These are phyloP conservation scores for Craseonycteris thonglongyai DNA, from an alignment of 2,113 vertebrate species.

Conservation along the genomic window DNA sequence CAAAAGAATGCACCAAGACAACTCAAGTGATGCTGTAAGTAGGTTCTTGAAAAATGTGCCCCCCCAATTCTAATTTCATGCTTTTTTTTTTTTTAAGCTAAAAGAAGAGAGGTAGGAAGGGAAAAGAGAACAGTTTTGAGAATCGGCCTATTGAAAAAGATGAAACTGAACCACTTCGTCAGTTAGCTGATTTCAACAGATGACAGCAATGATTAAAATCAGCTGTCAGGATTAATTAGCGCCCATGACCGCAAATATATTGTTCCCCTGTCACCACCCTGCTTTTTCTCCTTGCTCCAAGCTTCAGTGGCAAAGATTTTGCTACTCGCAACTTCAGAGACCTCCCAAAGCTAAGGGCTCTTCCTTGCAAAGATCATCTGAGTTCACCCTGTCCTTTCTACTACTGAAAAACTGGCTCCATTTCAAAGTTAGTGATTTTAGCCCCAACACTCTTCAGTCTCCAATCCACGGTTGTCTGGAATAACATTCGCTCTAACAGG, in stretches of 20 bases:
- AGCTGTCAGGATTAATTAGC: slow-evolving; percentile 57
- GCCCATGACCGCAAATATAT: neutral
- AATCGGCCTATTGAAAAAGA: slow-evolving; percentile 25
- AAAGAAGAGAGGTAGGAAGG: neutral
- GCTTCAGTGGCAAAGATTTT: neutral
- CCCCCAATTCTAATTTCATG: neutral
- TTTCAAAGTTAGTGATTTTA: slow-evolving; percentile 36
- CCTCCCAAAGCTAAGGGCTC: neutral
- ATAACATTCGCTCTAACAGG: slow-evolving; percentile 15
- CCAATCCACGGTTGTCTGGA: slow-evolving; percentile 28
- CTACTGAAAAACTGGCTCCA: slow-evolving; percentile 10
- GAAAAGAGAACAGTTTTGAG: neutral
- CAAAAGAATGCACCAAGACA: neutral
- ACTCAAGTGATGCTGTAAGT: neutral
- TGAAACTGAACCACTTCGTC: slow-evolving; percentile 13
- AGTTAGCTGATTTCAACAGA: slow-evolving; percentile 57
- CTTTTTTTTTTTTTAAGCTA: neutral
- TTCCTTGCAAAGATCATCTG: neutral
- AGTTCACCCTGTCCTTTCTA: neutral
- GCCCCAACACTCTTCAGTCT: neutral
- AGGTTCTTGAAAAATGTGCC: neutral
- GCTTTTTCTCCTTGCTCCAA: slow-evolving; percentile 15
- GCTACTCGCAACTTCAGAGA: neutral
- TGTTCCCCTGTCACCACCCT: slow-evolving; percentile 37
- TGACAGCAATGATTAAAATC: slow-evolving; percentile 60